Evolutionary conservation across 2,797 vertebrate genomes (phyloP), one percentile per base, ranked within the genome.

Genomic region (Harpagifer antarcticus): DNA sequence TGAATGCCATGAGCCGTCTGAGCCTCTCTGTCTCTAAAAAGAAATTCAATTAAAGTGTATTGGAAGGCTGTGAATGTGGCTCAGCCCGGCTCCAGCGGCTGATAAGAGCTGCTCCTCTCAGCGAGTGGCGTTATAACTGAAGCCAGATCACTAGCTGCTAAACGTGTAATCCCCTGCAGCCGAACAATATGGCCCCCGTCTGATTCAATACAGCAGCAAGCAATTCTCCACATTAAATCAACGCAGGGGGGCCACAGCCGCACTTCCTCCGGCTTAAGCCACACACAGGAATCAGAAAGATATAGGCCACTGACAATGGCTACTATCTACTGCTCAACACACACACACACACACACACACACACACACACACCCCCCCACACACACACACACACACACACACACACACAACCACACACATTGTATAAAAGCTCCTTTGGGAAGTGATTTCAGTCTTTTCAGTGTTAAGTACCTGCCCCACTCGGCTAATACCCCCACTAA

Each of bases 11-110:
- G 90, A 94, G 96, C 96, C 94, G 96, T 97, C 97, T 97, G 96
- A 97, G 97, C 97, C 96, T 95, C 96, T 96, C 97, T 96, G 95
- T 93, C 91, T 97, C 96, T 96, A 92, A 95, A 95, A 96, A 97
- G 96, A 98, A 99, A 99, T 99, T 98, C 97, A 99, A 99, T 99
- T 99, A 99, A 98, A 97, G 96, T 96, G 97, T 97, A 97, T 99
- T 99, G 98, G 97, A 97, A 96, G 94, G 93, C 96, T 97, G 96
- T 99, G 97, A 98, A 99, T 99, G 97, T 97, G 96, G 96, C 95
- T 95, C 96, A 96, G 96, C 96, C 96, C 94, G 87, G 85, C 84
- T 91, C 84, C 91, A 93, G 88, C 91, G 89, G 93, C 96, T 97
- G 98, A 99, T 99, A 99, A 99, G 97, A 94, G 95, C 92, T 77